phyloP scores from a whole-genome alignment of 2,888 invertebrate species.

The Nineta flava region DNA sequence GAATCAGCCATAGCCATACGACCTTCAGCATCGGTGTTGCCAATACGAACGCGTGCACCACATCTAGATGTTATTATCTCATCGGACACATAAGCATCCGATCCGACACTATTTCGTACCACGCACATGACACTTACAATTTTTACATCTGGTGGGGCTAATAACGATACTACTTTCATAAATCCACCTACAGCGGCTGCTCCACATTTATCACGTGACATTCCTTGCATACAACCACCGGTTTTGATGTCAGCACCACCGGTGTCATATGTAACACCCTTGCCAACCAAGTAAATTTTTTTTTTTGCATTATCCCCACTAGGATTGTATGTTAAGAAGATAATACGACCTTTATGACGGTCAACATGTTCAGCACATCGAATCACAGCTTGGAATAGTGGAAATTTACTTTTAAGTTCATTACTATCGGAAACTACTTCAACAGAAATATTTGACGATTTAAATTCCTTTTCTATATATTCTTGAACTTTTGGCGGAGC shows the following conservation, averaged over 20 bases:
- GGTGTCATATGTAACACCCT: slow-evolving; percentile 81
- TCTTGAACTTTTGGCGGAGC: slow-evolving; percentile 60
- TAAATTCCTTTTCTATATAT: slow-evolving; percentile 50
- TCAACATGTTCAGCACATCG: slow-evolving; percentile 55
- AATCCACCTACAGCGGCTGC: slow-evolving; percentile 87
- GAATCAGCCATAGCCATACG: slow-evolving; percentile 87
- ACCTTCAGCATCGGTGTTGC: slow-evolving; percentile 93
- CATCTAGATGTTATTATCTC: slow-evolving; percentile 74
- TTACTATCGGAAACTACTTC: slow-evolving; percentile 41
- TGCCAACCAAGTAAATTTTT: slow-evolving; percentile 77
- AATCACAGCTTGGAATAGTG: slow-evolving; percentile 66
- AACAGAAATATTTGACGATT: slow-evolving; percentile 44
- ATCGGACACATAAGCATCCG: slow-evolving; percentile 77
- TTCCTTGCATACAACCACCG: slow-evolving; percentile 67
- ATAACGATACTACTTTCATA: slow-evolving; percentile 51
- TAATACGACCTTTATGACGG: slow-evolving; percentile 57
- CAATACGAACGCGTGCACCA: slow-evolving; percentile 69
- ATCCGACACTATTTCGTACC: slow-evolving; percentile 83
- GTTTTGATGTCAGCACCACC: slow-evolving; percentile 77
- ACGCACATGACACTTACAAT: slow-evolving; percentile 72
- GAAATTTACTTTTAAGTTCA: slow-evolving; percentile 55
- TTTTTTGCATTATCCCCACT: slow-evolving; percentile 34
- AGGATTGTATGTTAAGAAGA: slow-evolving; percentile 69
- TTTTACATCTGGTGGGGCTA: slow-evolving; percentile 55
- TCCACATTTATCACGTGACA: slow-evolving; percentile 91